A percentile compares a stretch with the other conserved stretches of the same genome.
Evolutionary conservation across 2,113 vertebrate species (phyloP).

Genomic region (Gallinago undulata): DNA sequence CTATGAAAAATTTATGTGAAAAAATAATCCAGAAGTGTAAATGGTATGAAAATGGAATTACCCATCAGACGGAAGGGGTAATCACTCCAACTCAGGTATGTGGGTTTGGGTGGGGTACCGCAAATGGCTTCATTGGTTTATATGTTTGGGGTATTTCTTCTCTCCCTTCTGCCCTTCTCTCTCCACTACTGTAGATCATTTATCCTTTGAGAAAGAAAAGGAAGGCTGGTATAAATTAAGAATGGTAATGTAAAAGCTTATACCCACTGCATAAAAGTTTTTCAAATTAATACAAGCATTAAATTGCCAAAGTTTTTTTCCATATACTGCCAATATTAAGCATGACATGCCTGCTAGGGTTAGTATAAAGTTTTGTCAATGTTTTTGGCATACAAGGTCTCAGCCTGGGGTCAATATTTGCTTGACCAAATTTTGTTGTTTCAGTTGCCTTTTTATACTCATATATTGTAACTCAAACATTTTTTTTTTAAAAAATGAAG

Average conservation of each 20-base stretch:
- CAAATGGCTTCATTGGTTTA: constrained; percentile 21
- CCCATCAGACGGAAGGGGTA: constrained; percentile 23
- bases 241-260: constrained; percentile 74
- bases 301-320: constrained; percentile 71
- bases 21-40: constrained; percentile 56
- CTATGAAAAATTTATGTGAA: constrained; percentile 68
- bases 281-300: constrained; percentile 75
- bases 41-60: constrained; percentile 68
- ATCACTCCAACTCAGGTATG: constrained; percentile 27
- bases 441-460: constrained; percentile 71
- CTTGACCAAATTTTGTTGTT: constrained; percentile 78
- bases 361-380: constrained; percentile 72
- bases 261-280: constrained; percentile 65
- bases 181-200: constrained; percentile 45
- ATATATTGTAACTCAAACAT: constrained; percentile 65
- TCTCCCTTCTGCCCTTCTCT: neutral
- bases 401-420: constrained; percentile 70
- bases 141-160: constrained; percentile 30
- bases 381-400: constrained; percentile 59
- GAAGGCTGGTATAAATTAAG: constrained; percentile 75
- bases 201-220: constrained; percentile 48
- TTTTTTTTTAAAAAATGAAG: constrained; percentile 26
- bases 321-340: constrained; percentile 70
- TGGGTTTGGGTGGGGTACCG: constrained; percentile 5
- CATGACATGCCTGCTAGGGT: constrained; percentile 64